Percentiles rank a stretch among this genome's conserved stretches.
Evolutionary conservation across 2,797 vertebrate species (phyloP).

Genomic region (Pantherophis vulpinus): DNA sequence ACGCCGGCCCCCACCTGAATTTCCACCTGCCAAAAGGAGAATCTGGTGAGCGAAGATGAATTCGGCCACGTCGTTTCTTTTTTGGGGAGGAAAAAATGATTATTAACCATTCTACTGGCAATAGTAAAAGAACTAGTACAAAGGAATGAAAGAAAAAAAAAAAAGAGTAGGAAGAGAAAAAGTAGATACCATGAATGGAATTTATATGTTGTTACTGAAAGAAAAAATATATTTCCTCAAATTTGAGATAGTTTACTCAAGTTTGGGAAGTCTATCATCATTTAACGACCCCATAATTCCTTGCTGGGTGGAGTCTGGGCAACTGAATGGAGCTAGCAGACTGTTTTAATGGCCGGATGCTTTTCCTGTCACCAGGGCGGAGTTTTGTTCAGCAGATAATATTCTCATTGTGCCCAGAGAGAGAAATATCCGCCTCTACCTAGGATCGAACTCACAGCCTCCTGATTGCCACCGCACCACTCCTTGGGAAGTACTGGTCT

Average conservation of each 20-base stretch:
- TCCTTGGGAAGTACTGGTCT: too few species aligned
- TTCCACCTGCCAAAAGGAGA: constrained; percentile 61
- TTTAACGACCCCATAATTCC: too few species aligned
- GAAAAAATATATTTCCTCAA: too few species aligned
- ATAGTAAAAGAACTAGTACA: background rate
- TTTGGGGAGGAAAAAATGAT: background rate
- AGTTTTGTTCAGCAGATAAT: too few species aligned
- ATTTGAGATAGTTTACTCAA: background rate
- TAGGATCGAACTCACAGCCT: too few species aligned
- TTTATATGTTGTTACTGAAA: background rate
- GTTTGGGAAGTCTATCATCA: background rate
- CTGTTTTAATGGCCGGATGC: too few species aligned
- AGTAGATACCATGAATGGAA: background rate
- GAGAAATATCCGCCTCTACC: too few species aligned
- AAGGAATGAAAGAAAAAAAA: background rate
- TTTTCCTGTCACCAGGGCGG: too few species aligned
- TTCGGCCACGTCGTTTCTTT: background rate
- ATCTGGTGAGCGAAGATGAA: background rate
- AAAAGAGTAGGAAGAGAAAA: background rate
- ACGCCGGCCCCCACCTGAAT: constrained; percentile 76
- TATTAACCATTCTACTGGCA: background rate
- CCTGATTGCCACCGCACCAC: too few species aligned
- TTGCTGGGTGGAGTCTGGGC: too few species aligned
- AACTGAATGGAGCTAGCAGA: too few species aligned
- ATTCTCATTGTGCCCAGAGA: too few species aligned